Evolutionary conservation across 2,797 vertebrate genomes (phyloP).

Genomic region (Gallirallus australis): DNA sequence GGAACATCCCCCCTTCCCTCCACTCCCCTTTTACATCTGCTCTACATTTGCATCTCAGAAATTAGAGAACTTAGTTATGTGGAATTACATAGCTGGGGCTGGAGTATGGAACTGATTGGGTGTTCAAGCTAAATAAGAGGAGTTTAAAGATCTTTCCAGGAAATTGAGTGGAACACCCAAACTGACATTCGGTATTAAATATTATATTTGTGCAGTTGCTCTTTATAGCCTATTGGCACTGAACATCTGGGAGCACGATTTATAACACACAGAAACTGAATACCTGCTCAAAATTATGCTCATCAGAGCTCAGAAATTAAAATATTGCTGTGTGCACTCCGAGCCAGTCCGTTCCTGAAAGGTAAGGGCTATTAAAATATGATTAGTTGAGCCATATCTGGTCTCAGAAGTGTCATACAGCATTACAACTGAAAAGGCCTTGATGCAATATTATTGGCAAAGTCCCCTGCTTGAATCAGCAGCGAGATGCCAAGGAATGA

Average conservation of each 20-base stretch:
- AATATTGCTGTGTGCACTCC: conserved; percentile 67
- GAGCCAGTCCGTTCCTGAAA: conserved; percentile 68
- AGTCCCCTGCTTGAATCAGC: conserved; percentile 63
- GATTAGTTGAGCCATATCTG: conserved; percentile 78
- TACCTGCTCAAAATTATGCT: conserved; percentile 76
- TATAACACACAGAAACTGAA: conserved; percentile 77
- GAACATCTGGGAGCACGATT: conserved; percentile 78
- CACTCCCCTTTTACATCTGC: conserved; percentile 81
- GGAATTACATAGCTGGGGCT: conserved; percentile 72
- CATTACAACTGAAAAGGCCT: conserved; percentile 78
- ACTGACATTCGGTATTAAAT: conserved; percentile 82
- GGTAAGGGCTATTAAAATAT: conserved; percentile 81
- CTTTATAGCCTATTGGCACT: conserved; percentile 69
- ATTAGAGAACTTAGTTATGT: conserved; percentile 75
- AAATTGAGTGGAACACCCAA: conserved; percentile 86
- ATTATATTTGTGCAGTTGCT: conserved; percentile 72
- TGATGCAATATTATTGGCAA: conserved; percentile 66
- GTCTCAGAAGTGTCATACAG: conserved; percentile 80
- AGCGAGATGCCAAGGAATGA: background rate
- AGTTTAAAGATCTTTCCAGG: conserved; percentile 83
- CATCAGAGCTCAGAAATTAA: conserved; percentile 82
- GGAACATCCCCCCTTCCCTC: conserved; percentile 61
- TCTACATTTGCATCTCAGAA: conserved; percentile 83
- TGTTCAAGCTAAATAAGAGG: conserved; percentile 74
- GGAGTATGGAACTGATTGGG: conserved; percentile 77